Percentiles rank a stretch among this genome's conserved stretches.
phyloP scores from a whole-genome alignment of 2,797 vertebrate species.

The Corythornis leucogaster region DNA sequence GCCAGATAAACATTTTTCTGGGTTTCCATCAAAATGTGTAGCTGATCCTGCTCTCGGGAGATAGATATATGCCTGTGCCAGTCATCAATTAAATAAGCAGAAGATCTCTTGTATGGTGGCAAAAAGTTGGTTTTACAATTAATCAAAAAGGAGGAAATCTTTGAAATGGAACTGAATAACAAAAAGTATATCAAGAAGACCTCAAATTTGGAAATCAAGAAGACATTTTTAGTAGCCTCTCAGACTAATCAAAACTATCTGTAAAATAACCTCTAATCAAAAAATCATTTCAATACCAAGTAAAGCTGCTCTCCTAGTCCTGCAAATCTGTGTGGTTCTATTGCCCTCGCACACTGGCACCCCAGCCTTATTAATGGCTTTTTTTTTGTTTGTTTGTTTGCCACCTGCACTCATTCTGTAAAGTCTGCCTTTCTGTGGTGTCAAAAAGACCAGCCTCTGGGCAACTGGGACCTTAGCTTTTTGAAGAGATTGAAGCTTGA shows the following conservation, averaged over 20 bases:
- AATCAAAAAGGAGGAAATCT: neutral
- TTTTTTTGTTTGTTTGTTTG: neutral
- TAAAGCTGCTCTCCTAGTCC: neutral
- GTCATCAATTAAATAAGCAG: neutral
- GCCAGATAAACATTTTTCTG: neutral
- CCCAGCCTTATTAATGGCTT: neutral
- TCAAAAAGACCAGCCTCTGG: neutral
- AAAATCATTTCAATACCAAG: neutral
- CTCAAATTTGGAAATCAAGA: neutral
- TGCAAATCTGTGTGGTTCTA: rapidly evolving
- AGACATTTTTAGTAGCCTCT: neutral
- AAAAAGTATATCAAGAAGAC: neutral
- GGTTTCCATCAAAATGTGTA: neutral
- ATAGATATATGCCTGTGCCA: neutral
- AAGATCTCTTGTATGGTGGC: neutral
- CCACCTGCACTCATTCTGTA: rapidly evolving
- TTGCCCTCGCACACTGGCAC: neutral
- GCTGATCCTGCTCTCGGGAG: neutral
- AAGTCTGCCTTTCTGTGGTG: neutral
- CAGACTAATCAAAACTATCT: neutral
- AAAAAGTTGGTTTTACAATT: neutral
- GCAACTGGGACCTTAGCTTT: neutral
- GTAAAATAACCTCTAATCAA: neutral
- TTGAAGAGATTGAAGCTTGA: neutral
- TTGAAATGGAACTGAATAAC: neutral